Evolutionary conservation across 2,888 invertebrate species (phyloP).

Genomic region (Drosophila picticornis): DNA sequence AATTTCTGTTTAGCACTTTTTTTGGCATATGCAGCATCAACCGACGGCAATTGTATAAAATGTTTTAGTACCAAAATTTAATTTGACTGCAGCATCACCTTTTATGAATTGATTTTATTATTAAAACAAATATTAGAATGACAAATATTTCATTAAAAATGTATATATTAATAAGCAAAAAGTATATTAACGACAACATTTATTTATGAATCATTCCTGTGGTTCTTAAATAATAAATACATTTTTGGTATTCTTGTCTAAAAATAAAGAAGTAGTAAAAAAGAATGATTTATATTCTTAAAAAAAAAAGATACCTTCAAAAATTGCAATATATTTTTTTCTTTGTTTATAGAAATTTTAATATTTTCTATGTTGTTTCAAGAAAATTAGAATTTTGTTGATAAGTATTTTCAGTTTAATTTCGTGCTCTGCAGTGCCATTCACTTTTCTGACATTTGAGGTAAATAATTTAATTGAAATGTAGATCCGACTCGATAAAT

Average conservation of each 20-base stretch:
- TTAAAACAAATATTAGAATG: not conserved
- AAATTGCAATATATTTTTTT: too few relatives aligned
- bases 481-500: not conserved
- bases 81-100: not conserved
- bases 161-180: not conserved
- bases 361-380: not conserved
- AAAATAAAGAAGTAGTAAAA: not conserved
- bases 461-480: constrained; percentile 3
- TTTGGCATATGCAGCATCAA: constrained; percentile 16
- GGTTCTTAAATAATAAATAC: not conserved
- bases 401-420: not conserved
- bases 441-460: too few relatives aligned
- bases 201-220: not conserved
- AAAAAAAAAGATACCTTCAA: not conserved
- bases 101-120: not conserved
- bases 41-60: constrained; percentile 54
- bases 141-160: not conserved
- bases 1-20: constrained; percentile 7
- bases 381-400: not conserved
- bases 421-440: not conserved
- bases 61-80: not conserved
- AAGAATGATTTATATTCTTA: not conserved
- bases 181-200: not conserved
- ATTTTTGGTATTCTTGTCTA: not conserved
- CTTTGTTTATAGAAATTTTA: too few relatives aligned